A percentile compares a stretch with the other conserved stretches of the same genome.
Evolutionary conservation across 2,797 vertebrate genomes (phyloP).

Genomic region (Petrocephalus sullivani): DNA sequence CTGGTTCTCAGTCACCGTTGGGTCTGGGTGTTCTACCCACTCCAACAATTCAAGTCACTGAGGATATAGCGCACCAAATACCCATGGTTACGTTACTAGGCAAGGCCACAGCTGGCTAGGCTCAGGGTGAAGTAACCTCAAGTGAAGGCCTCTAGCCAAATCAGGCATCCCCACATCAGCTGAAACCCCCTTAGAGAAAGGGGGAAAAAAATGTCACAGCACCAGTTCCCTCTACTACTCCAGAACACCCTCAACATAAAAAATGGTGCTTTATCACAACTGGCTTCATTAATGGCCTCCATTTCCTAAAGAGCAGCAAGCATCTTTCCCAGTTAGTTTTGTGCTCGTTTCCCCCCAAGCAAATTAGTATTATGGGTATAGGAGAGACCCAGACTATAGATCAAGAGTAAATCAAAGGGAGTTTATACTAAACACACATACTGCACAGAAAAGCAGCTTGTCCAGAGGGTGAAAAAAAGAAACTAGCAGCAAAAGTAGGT

Average conservation of each 20-base stretch:
- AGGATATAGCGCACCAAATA: slow-evolving; percentile 33
- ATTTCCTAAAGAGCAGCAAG: slow-evolving; percentile 13
- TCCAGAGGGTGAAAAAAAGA: neutral
- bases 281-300: slow-evolving; percentile 13
- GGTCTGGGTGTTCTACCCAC: neutral
- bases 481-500: slow-evolving; percentile 48
- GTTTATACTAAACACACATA: neutral
- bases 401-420: neutral
- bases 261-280: slow-evolving; percentile 5
- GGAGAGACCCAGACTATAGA: neutral
- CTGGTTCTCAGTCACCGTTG: neutral
- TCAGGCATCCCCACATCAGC: neutral
- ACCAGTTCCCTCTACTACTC: neutral
- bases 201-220: neutral
- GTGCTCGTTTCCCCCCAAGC: slow-evolving; percentile 6
- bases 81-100: slow-evolving; percentile 27
- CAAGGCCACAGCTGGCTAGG: slow-evolving; percentile 32
- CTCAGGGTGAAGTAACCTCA: neutral
- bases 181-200: neutral
- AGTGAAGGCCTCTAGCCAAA: slow-evolving; percentile 8
- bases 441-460: neutral
- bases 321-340: slow-evolving; percentile 15
- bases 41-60: slow-evolving; percentile 45
- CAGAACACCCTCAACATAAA: neutral
- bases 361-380: neutral